A percentile compares a stretch with the other conserved stretches of the same genome.
These are phyloP conservation scores for Hypselothyrea guttata DNA, from an alignment of 2,888 invertebrate species.

Conservation along the genomic window DNA sequence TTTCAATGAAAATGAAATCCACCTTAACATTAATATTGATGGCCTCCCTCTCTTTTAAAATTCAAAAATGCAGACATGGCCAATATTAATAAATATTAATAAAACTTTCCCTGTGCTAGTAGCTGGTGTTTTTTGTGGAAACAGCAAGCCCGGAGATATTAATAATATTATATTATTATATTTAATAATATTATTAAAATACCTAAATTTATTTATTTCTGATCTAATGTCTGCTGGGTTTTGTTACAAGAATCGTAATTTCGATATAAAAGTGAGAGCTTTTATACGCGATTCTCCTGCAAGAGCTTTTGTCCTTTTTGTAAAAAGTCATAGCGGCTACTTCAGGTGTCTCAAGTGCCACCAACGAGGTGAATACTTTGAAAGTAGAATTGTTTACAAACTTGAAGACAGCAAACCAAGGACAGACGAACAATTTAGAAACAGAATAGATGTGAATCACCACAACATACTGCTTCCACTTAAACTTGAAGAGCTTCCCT, in stretches of 20 bases:
- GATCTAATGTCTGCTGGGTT: no score
- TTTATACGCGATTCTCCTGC: constrained; percentile 10
- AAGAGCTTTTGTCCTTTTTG: neutral
- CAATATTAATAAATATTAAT: constrained; percentile 13
- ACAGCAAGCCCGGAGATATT: constrained; percentile 8
- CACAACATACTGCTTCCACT: constrained; percentile 8
- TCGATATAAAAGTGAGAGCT: constrained; percentile 12
- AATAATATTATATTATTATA: no score
- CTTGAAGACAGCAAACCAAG: constrained; percentile 3
- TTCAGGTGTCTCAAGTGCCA: constrained; percentile 4
- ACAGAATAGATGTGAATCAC: neutral
- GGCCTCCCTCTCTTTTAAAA: constrained; percentile 12
- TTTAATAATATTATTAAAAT: no score
- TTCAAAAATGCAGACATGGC: constrained; percentile 7
- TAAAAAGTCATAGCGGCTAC: constrained; percentile 8
- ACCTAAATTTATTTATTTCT: no score
- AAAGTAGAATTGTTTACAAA: constrained; percentile 7
- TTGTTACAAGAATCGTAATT: neutral
- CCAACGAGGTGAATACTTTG: constrained; percentile 10
- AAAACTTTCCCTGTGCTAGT: constrained; percentile 15
- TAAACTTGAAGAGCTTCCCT: constrained; percentile 8
- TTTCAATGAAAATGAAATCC: no score
- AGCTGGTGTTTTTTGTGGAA: constrained; percentile 16
- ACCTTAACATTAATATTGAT: no score
- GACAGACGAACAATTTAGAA: constrained; percentile 11